Evolutionary conservation across 2,888 invertebrate species (phyloP), one percentile per base, ranked within the genome.

Genomic region (Chymomyza amoena): DNA sequence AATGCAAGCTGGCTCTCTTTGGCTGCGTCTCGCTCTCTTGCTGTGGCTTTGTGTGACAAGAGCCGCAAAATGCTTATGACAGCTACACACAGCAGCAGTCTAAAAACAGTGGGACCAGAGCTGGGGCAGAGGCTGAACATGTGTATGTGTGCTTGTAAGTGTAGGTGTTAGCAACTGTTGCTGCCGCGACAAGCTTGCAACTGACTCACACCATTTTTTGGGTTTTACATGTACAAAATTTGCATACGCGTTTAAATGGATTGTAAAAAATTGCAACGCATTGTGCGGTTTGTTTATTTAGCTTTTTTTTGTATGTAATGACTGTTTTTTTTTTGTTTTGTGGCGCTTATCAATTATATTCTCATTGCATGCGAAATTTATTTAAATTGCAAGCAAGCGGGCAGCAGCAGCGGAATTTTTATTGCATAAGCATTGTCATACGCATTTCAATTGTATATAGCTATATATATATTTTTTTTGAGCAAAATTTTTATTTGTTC

Each of bases 281-380:
- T 45, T 45, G 39, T 45, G 10, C 32, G 32, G 32, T 45, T 13
- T 45, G 13, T 45, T 45, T 45, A 4, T 10, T 45, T 45, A 1
- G 0, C 9, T 36, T 36, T 36, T 36, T 9, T 36, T 36, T 36
- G 36, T 36, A 36, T 36, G 7, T 36, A 9, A 9, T 36, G 7
- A 7, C 36, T 7, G 5, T 32, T 32, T 32, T 15, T 16, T 18
- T 54, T 18, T 15, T 18, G n/a, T 54, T 54, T 54, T 54, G 20
- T 77, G 73, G 67, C 68, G 84, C 80, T 79, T 83, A 86, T 86
- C 84, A 83, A 84, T 81, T 83, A 77, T 78, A 75, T 80, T 73
- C 65, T 66, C 66, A 70, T 79, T 79, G 84, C 75, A 74, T 75
- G 56, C 62, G 64, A 69, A 72, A 73, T 75, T 74, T 79, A 74